These are phyloP conservation scores for Lithophane leautieri DNA, from an alignment of 2,888 invertebrate genomes.

Conservation along the genomic window DNA sequence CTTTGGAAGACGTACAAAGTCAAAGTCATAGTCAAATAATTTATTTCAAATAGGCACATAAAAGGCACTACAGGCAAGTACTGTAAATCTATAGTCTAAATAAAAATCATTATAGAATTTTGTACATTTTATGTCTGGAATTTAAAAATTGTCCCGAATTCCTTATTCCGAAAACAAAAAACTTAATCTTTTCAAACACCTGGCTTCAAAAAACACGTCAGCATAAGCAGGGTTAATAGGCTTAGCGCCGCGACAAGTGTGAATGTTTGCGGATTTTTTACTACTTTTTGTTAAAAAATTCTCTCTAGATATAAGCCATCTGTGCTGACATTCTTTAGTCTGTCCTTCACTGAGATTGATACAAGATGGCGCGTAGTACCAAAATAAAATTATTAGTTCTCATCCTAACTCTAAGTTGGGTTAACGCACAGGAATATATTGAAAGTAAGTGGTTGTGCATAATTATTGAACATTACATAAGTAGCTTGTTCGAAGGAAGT, in stretches of 20 bases:
- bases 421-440: conserved; percentile 73
- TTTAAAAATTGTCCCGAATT: not conserved
- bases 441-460: conserved; percentile 73
- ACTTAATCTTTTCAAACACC: conserved; percentile 38
- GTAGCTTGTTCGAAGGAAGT: not conserved
- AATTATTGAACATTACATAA: not conserved
- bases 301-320: conserved; percentile 79
- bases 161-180: conserved; percentile 8
- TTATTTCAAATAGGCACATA: too few species aligned
- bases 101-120: not conserved
- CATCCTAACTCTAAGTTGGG: conserved; percentile 67
- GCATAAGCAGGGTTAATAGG: conserved; percentile 73
- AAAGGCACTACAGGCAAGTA: too few species aligned
- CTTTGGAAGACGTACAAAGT: not conserved
- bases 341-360: conserved; percentile 33
- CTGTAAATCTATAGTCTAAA: too few species aligned
- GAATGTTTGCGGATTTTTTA: conserved; percentile 73
- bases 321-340: conserved; percentile 63
- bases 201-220: conserved; percentile 44
- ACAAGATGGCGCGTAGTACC: conserved; percentile 55
- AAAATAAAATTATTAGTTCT: conserved; percentile 62
- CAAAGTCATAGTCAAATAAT: too few species aligned
- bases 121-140: not conserved
- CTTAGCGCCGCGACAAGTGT: conserved; percentile 77
- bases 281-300: conserved; percentile 68